Evolutionary conservation across 1,140 invertebrate species (phyloP).

Genomic region (Idris sp.): DNA sequence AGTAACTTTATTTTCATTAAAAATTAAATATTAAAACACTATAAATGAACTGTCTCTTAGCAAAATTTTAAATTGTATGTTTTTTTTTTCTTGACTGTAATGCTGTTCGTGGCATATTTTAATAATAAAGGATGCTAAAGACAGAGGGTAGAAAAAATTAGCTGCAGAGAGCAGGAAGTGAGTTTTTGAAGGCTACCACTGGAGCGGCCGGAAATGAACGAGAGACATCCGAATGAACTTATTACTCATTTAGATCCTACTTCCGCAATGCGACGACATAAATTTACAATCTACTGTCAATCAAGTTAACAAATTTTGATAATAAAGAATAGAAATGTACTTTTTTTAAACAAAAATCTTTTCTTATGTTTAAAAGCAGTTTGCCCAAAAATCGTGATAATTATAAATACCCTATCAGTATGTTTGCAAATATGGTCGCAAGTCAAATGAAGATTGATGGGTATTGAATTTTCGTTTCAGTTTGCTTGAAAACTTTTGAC

Average conservation of each 20-base stretch:
- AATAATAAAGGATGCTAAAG: conserved; percentile 66
- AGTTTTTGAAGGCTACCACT: conserved; percentile 55
- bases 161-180: conserved; percentile 64
- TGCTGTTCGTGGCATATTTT: conserved; percentile 63
- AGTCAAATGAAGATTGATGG: conserved; percentile 48
- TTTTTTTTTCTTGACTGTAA: conserved; percentile 54
- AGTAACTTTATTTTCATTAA: too few species aligned
- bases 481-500: conserved; percentile 34
- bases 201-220: conserved; percentile 70
- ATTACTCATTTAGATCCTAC: conserved; percentile 70
- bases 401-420: conserved; percentile 18
- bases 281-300: too few species aligned
- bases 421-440: neutral
- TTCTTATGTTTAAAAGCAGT: too few species aligned
- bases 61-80: conserved; percentile 52
- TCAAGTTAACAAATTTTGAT: too few species aligned
- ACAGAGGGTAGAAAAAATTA: conserved; percentile 66
- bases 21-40: too few species aligned
- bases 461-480: conserved; percentile 54
- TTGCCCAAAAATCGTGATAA: too few species aligned
- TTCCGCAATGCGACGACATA: conserved; percentile 62
- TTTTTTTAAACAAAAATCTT: too few species aligned
- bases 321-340: too few species aligned
- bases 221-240: conserved; percentile 69
- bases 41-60: conserved; percentile 35